Base-by-base conservation (phyloP, 2,888 invertebrate genomes). In the Fissipunctia ypsillon region DNA sequence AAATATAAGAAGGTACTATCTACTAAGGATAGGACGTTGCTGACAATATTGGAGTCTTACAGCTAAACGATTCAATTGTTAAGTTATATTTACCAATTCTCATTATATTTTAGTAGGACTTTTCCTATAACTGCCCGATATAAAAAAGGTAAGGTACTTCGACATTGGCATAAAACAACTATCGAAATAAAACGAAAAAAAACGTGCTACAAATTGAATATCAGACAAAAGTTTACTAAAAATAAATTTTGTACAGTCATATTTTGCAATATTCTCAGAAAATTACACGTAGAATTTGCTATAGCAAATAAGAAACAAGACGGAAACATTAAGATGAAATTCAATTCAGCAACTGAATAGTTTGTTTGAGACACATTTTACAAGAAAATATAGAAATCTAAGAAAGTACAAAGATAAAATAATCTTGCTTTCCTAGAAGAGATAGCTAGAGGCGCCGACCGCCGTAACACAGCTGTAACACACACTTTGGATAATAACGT, bases 351-450 rank as follows among this genome's bases (percentile, higher is more conserved):
- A 28, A 6, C 43, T 70, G 56, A 78, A 78, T 78, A 70, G 50
- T 70, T 70, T 43, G 50, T 78, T 63, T 16, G 19, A 28, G 48
- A 50, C 19, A 54, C 78, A 69, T 61, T 76, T 78, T 19, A 22
- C 5, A n/a, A 69, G 35, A 77, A 61, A 48, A 54, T 56, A 50
- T n/a, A 54, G 0, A 56, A 69, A 35, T 52, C 19, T 56, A 19
- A 28, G 16, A 54, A 48, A n/a, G 28, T 50, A 22, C 57, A 59
- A n/a, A 38, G 25, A 52, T 60, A 28, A 57, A 50, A 76, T 25
- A 22, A 50, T 66, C 28, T 7, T 31, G 38, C 1, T 67, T 59
- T 31, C 9, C 31, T 48, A 48, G 31, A 59, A 41, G 16, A 14
- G 9, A 31, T 56, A 52, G 52, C n/a, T 22, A 12, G 4, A 68